A percentile compares a stretch with the other conserved stretches of the same genome.
Conservation (phyloP, 2,113 vertebrate species). For the Dolichallabes microphthalmus region DNA sequence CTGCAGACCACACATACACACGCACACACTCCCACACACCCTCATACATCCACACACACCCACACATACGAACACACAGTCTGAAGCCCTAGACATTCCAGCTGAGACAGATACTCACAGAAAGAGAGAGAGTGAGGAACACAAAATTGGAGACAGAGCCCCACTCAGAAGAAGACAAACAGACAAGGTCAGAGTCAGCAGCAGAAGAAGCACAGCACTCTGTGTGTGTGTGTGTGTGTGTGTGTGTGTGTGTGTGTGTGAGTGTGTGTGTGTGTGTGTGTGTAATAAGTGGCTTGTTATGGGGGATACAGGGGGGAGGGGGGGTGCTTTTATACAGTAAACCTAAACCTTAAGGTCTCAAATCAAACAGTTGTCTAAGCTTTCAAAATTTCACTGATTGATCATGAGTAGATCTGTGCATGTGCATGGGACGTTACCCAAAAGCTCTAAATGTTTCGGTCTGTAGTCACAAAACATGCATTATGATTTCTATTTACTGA, state of each 20-base stretch:
- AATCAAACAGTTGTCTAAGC: background rate
- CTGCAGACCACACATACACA: conserved; percentile 32
- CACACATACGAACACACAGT: conserved; percentile 40
- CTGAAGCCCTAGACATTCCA: conserved; percentile 21
- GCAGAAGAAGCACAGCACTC: conserved; percentile 55
- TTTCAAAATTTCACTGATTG: background rate
- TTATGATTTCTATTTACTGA: background rate
- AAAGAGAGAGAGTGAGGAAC: conserved; percentile 59
- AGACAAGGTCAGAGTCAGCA: conserved; percentile 66
- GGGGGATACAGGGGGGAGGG: conserved; percentile 24
- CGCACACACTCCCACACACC: conserved; percentile 49
- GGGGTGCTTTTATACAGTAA: conserved; percentile 6
- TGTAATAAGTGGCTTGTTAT: background rate
- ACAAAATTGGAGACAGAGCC: conserved; percentile 68
- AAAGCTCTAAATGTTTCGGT: background rate
- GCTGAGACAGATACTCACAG: conserved; percentile 68
- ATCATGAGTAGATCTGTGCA: conserved; percentile 8
- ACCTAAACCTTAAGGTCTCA: background rate
- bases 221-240: conserved; percentile 21
- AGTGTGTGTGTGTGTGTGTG: conserved; percentile 9
- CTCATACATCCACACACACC: conserved; percentile 46
- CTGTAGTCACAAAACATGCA: background rate
- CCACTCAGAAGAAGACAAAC: conserved; percentile 69
- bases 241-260: background rate
- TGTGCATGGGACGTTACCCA: background rate